Base-by-base conservation (phyloP, 1,140 invertebrate genomes). In the Drosophila tropicalis region DNA sequence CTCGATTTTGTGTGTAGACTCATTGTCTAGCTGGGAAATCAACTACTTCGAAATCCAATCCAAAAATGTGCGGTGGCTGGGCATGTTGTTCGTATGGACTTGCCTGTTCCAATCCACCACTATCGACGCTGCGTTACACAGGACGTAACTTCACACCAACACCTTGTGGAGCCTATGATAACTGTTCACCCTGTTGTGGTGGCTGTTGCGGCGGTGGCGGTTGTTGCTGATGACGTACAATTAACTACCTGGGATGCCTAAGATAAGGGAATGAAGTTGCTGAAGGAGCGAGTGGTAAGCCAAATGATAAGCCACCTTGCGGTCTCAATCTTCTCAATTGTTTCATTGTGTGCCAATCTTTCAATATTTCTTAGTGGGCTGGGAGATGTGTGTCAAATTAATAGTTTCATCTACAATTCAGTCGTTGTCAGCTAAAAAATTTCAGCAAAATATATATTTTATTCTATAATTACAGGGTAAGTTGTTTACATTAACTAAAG, bases 21-120 rank as follows among this genome's bases (percentile, higher is more conserved):
- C 39, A 51, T 32, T 36, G 17, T 62, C 44, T 62, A 69, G 58
- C 64, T 68, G 19, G 54, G 65, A 62, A 75, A 58, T 41, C 9
- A 22, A 17, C 3, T 19, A 17, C 32, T 10, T 2, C 2, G 22
- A 61, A 60, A 54, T 40, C 9, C 36, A 60, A 54, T 40, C 9
- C 36, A 15, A 85, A 74, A 44, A 86, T 89, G 84, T 89, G 84
- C 29, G 84, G 84, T 40, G 84, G 84, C 6, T 89, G 84, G 84
- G 84, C 84, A 9, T 89, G 84, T 67, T 44, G 54, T 12, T 84
- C 84, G 13, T 89, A 89, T 34, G 15, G 22, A 3, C 55, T 89
- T n/a, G 84, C 84, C 15, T 84, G 80, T 47, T 71, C 44, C 81
- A 79, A 89, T 67, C 80, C 75, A n/a, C 84, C 54, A 1, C 36